Evolutionary conservation across 2,113 vertebrate species (phyloP).

Genomic region (Dendropsophus ebraccatus): DNA sequence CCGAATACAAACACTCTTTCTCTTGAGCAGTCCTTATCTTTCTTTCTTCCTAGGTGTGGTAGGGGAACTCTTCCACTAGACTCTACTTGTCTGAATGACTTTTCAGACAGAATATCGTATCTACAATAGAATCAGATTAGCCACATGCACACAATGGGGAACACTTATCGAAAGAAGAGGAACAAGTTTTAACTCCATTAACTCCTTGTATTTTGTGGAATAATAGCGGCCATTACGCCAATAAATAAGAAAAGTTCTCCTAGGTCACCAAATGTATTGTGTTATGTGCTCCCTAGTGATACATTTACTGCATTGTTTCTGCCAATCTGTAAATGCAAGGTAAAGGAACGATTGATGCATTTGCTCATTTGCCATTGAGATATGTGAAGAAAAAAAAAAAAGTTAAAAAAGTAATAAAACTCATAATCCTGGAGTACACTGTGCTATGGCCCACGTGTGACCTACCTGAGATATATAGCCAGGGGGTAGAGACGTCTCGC

Average conservation of each 20-base stretch:
- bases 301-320: background rate
- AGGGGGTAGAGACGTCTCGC: background rate
- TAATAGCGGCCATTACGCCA: too few relatives aligned
- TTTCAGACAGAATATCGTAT: too few relatives aligned
- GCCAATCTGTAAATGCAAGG: too few relatives aligned
- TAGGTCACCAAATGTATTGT: background rate
- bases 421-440: background rate
- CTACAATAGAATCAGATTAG: background rate
- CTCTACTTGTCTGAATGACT: background rate
- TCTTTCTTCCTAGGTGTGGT: background rate
- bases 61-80: background rate
- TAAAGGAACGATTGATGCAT: too few relatives aligned
- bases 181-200: background rate
- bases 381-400: background rate
- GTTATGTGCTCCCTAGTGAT: background rate
- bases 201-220: background rate
- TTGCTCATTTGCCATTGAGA: too few relatives aligned
- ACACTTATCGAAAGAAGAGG: background rate
- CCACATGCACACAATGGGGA: background rate
- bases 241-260: background rate
- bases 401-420: background rate
- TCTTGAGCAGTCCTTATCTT: background rate
- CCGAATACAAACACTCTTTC: background rate
- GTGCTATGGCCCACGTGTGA: background rate
- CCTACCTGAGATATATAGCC: slow-evolving; percentile 53